These are phyloP conservation scores for Drosophila macrospina DNA, from an alignment of 2,888 invertebrate species.

Conservation along the genomic window DNA sequence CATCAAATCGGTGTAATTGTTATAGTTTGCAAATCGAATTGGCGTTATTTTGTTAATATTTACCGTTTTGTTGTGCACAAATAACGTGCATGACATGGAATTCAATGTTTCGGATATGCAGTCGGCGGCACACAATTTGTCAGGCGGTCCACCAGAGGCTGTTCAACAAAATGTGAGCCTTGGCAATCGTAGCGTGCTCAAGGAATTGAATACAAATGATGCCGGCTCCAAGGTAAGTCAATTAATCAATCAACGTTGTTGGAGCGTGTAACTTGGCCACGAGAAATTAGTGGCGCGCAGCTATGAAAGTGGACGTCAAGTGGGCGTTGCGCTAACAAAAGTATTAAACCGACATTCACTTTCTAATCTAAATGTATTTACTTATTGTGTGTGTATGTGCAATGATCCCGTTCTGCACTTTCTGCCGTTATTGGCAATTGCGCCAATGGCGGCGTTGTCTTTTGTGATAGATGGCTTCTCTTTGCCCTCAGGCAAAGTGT, in stretches of 20 bases:
- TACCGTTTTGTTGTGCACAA: background rate
- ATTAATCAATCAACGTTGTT: conserved; percentile 30
- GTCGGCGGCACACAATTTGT: conserved; percentile 1
- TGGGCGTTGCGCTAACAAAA: conserved; percentile 31
- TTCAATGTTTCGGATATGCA: conserved; percentile 24
- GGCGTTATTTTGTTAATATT: conserved; percentile 6
- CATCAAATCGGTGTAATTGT: conserved; percentile 7
- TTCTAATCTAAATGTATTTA: conserved; percentile 30
- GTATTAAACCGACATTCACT: conserved; percentile 49
- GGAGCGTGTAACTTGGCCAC: conserved; percentile 18
- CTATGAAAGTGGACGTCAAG: conserved; percentile 12
- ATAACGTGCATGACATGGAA: conserved; percentile 46
- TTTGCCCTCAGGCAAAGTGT: conserved; percentile 13
- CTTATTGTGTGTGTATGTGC: background rate
- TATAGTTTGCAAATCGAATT: conserved; percentile 1
- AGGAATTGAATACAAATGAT: conserved; percentile 76
- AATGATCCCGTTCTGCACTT: conserved; percentile 40
- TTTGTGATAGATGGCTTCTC: conserved; percentile 40
- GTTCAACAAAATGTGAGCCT: conserved; percentile 28
- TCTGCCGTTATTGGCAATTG: conserved; percentile 38
- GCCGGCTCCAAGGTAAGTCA: conserved; percentile 68
- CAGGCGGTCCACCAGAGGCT: conserved; percentile 16
- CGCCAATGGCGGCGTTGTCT: conserved; percentile 10
- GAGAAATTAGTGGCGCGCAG: conserved; percentile 26
- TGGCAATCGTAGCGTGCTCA: conserved; percentile 63